Conservation (phyloP, 2,888 invertebrate genomes). For the Steinernema hermaphroditum region DNA sequence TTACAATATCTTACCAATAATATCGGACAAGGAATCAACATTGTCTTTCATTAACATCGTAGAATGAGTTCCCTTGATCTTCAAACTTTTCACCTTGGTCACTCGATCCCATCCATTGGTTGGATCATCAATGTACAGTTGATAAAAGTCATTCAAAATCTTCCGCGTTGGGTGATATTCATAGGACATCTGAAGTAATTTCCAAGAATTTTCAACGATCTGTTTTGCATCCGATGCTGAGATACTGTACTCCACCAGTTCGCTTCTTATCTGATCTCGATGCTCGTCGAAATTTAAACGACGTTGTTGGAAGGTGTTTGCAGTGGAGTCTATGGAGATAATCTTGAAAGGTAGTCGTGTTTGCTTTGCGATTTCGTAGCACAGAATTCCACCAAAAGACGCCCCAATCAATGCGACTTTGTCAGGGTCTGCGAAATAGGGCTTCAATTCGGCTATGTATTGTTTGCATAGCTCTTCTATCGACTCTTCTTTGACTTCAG, state of each 20-base stretch:
- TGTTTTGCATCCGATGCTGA: background rate
- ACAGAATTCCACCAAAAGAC: background rate
- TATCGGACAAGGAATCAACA: background rate
- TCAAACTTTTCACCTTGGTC: background rate
- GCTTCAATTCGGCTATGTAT: background rate
- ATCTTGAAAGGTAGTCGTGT: background rate
- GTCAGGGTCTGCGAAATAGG: background rate
- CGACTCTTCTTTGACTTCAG: background rate
- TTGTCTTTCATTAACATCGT: conserved; percentile 24
- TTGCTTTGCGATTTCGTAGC: background rate
- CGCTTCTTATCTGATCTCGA: conserved; percentile 4
- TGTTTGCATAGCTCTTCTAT: background rate
- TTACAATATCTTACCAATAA: background rate
- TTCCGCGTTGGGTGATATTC: background rate
- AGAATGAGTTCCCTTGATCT: conserved; percentile 26
- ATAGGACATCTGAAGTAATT: conserved; percentile 16
- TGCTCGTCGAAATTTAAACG: background rate
- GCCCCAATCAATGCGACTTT: conserved; percentile 26
- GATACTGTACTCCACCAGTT: background rate
- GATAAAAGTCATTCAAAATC: background rate
- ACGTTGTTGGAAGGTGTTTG: background rate
- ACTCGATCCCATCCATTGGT: background rate
- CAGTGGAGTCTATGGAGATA: conserved; percentile 34
- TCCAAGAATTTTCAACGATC: conserved; percentile 4
- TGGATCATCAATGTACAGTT: background rate